Evolutionary conservation across 2,113 vertebrate genomes (phyloP).

Genomic region (Struthio camelus): DNA sequence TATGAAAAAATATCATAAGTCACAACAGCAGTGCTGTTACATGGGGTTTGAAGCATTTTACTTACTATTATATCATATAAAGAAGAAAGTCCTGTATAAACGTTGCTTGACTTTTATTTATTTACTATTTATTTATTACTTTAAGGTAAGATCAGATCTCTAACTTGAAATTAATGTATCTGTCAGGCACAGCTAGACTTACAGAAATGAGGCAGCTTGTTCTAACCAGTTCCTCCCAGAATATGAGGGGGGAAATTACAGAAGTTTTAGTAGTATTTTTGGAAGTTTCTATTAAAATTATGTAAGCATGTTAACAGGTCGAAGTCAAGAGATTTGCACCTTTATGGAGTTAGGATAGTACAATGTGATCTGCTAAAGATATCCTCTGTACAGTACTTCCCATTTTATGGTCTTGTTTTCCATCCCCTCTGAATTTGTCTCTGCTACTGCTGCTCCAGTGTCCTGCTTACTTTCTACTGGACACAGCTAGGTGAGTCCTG

Average conservation of each 20-base stretch:
- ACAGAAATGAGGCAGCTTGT: not conserved
- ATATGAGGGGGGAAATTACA: fast-evolving
- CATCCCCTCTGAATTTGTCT: not conserved
- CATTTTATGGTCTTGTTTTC: not conserved
- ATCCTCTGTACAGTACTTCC: not conserved
- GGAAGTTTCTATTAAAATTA: not conserved
- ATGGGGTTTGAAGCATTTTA: not conserved
- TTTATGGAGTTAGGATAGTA: not conserved
- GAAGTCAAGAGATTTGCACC: not conserved
- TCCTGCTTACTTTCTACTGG: not conserved
- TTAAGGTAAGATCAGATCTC: not conserved
- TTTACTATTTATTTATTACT: not conserved
- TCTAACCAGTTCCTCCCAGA: not conserved
- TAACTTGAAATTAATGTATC: not conserved
- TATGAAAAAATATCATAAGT: not conserved
- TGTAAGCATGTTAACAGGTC: not conserved
- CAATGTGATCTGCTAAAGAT: no score
- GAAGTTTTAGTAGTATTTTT: not conserved
- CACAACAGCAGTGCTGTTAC: not conserved
- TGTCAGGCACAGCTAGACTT: not conserved
- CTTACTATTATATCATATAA: not conserved
- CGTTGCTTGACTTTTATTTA: not conserved
- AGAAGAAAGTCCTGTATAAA: not conserved
- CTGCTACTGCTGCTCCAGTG: not conserved
- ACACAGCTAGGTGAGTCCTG: not conserved